These are phyloP conservation scores for Eulithis prunata DNA, from an alignment of 2,888 invertebrate genomes.

Conservation along the genomic window DNA sequence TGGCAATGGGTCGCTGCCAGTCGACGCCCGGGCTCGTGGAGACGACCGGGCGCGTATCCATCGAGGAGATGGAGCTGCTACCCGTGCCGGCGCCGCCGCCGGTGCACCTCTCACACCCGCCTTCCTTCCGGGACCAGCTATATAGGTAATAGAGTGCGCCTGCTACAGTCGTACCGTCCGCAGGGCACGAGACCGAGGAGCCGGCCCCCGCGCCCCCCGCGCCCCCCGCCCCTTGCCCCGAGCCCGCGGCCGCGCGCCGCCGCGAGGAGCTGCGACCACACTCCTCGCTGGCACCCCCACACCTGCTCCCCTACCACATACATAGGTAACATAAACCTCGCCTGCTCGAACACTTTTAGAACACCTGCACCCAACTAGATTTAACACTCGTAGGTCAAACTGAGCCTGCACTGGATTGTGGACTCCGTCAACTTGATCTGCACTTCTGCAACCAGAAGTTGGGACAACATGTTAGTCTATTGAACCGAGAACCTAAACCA, in stretches of 20 bases:
- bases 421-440: not conserved
- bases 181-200: conserved; percentile 27
- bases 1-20: conserved; percentile 97
- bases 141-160: conserved; percentile 66
- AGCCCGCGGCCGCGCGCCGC: not conserved
- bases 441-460: not conserved
- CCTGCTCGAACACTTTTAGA: not conserved
- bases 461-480: too few relatives aligned
- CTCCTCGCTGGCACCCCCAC: conserved; percentile 64
- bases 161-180: conserved; percentile 25
- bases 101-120: conserved; percentile 75
- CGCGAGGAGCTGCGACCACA: conserved; percentile 67
- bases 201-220: conserved; percentile 7
- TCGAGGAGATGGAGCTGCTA: conserved; percentile 86
- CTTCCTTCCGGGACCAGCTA: conserved; percentile 82
- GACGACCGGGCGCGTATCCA: conserved; percentile 94
- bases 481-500: not conserved
- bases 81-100: conserved; percentile 70
- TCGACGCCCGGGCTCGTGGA: conserved; percentile 98
- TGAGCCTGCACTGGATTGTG: not conserved
- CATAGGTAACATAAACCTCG: conserved; percentile 45
- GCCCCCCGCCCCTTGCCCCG: conserved; percentile 5
- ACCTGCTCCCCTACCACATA: conserved; percentile 45
- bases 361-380: conserved; percentile 5
- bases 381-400: not conserved